Evolutionary conservation across 2,797 vertebrate species (phyloP).

Genomic region (Anguilla obscura): DNA sequence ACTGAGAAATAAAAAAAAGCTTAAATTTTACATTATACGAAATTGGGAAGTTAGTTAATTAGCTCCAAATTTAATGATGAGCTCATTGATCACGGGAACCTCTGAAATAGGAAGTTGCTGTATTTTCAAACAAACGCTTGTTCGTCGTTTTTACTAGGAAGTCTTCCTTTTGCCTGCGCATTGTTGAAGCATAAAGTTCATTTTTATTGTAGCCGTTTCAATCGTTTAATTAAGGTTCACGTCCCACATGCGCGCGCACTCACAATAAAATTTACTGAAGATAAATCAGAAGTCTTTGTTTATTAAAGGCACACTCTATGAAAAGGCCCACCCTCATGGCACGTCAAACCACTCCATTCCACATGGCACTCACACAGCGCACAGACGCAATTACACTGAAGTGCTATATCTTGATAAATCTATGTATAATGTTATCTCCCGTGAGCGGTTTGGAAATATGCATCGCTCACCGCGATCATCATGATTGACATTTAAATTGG

Average conservation of each 20-base stretch:
- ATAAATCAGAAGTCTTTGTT: background rate
- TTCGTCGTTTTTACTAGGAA: background rate
- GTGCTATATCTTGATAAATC: background rate
- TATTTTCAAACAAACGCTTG: background rate
- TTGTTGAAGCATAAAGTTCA: background rate
- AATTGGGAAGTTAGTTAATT: background rate
- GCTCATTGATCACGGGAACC: background rate
- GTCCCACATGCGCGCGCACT: background rate
- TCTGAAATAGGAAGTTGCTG: background rate
- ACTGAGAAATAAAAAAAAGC: background rate
- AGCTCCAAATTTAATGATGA: background rate
- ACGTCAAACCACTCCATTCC: background rate
- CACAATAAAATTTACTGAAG: background rate
- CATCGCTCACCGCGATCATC: background rate
- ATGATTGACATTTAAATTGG: background rate
- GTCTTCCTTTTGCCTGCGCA: background rate
- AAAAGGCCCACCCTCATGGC: too few species aligned
- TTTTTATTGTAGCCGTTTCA: background rate
- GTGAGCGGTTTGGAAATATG: background rate
- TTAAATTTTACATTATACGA: background rate
- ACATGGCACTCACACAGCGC: background rate
- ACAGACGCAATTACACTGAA: constrained; percentile 14
- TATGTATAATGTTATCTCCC: background rate
- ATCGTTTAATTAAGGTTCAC: background rate
- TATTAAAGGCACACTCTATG: too few species aligned